These are phyloP conservation scores for Therioaphis trifolii DNA, from an alignment of 2,888 invertebrate genomes.

Conservation along the genomic window DNA sequence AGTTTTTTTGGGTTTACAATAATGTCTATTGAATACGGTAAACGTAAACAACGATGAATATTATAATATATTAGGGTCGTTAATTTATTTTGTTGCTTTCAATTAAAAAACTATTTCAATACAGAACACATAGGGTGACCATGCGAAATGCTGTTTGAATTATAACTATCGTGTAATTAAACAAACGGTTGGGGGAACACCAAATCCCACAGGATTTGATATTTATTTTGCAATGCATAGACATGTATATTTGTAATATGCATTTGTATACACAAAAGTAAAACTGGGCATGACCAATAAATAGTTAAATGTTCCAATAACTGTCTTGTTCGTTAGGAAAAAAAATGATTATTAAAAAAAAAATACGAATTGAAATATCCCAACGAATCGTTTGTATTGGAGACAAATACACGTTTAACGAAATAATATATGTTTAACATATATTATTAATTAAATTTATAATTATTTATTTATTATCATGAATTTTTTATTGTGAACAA, in stretches of 20 bases:
- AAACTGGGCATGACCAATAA: slow-evolving; percentile 39
- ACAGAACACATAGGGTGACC: neutral
- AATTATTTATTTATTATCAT: too few species aligned
- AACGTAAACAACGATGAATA: slow-evolving; percentile 21
- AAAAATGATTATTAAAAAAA: slow-evolving; percentile 26
- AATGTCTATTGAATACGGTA: neutral
- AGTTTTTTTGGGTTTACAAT: neutral
- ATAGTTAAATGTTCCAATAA: slow-evolving; percentile 49
- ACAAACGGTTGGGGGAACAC: slow-evolving; percentile 48
- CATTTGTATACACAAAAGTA: slow-evolving; percentile 9
- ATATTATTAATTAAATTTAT: too few species aligned
- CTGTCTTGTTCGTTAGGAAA: slow-evolving; percentile 36
- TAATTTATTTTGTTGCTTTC: slow-evolving; percentile 55
- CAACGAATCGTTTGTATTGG: neutral
- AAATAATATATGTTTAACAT: too few species aligned
- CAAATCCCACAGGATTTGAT: slow-evolving; percentile 58
- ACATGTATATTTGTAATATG: slow-evolving; percentile 35
- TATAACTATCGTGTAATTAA: slow-evolving; percentile 55
- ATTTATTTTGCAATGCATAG: slow-evolving; percentile 41
- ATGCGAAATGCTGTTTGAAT: slow-evolving; percentile 52
- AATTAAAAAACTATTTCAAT: slow-evolving; percentile 59
- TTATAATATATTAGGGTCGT: slow-evolving; percentile 45
- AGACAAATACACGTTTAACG: too few species aligned
- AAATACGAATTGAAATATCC: neutral
- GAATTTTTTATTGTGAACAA: too few species aligned